phyloP scores from a whole-genome alignment of 2,797 vertebrate species.

The Decapterus maruadsi region DNA sequence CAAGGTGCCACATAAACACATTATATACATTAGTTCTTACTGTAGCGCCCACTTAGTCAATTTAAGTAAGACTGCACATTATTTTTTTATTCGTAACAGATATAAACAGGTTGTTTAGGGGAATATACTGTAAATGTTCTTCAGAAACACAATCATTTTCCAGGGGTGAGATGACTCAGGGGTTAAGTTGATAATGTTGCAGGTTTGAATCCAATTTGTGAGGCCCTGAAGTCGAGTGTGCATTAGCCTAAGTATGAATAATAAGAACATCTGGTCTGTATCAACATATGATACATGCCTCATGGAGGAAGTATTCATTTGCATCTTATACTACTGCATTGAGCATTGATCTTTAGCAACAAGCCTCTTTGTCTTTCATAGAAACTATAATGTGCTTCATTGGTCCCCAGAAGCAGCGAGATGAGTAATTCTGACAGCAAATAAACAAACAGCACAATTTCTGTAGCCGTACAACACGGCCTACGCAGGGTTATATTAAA shows the following conservation, averaged over 20 bases:
- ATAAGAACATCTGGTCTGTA: slow-evolving; percentile 4
- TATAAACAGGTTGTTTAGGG: too few species aligned
- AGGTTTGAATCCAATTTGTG: background rate
- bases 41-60: background rate
- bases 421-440: slow-evolving; percentile 21
- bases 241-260: background rate
- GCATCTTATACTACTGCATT: background rate
- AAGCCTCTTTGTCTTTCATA: background rate
- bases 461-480: background rate
- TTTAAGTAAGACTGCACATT: too few species aligned
- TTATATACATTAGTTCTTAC: background rate
- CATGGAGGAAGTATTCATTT: slow-evolving; percentile 1
- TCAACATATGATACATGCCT: background rate
- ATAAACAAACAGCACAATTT: slow-evolving; percentile 6
- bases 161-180: background rate
- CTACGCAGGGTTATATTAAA: slow-evolving; percentile 7
- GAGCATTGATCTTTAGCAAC: slow-evolving; percentile 1
- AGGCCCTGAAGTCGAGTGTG: background rate
- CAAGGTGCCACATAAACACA: background rate
- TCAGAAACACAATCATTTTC: too few species aligned
- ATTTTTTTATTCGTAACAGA: too few species aligned
- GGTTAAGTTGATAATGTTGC: background rate
- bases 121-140: too few species aligned
- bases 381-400: slow-evolving; percentile 13
- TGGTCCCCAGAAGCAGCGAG: slow-evolving; percentile 21